phyloP scores from a whole-genome alignment of 2,888 invertebrate genomes.

The Pyralis farinalis region DNA sequence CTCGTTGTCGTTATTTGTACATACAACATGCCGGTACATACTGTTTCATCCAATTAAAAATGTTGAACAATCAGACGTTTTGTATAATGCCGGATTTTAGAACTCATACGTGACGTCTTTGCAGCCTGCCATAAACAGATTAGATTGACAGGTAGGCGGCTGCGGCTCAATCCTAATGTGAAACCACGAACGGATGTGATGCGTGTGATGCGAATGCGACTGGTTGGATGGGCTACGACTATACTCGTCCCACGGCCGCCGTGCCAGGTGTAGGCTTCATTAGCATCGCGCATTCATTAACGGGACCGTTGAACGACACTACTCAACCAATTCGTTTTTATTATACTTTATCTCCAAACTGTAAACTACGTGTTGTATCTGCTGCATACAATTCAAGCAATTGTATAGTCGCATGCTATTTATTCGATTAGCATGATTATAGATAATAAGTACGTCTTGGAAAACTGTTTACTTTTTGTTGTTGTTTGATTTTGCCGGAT shows the following conservation, averaged over 20 bases:
- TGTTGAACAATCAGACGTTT: no score
- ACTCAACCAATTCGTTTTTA: conserved; percentile 45
- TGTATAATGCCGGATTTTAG: background rate
- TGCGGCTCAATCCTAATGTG: conserved; percentile 1
- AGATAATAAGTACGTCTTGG: conserved; percentile 16
- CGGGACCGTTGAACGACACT: conserved; percentile 44
- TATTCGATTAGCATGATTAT: conserved; percentile 16
- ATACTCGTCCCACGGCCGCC: conserved; percentile 28
- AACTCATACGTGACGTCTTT: background rate
- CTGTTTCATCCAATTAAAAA: no score
- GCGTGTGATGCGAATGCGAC: conserved; percentile 13
- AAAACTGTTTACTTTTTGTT: conserved; percentile 27
- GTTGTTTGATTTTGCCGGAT: conserved; percentile 42
- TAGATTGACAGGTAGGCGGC: conserved; percentile 4
- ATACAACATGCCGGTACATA: no score
- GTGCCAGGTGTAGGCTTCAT: conserved; percentile 56
- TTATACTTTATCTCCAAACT: conserved; percentile 36
- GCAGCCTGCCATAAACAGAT: background rate
- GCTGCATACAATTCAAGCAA: conserved; percentile 5
- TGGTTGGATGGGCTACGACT: conserved; percentile 16
- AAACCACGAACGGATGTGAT: conserved; percentile 9
- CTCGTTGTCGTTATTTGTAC: no score
- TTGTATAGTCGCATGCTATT: conserved; percentile 9
- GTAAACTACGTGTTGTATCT: conserved; percentile 15
- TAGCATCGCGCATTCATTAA: conserved; percentile 68